A percentile compares a stretch with the other conserved stretches of the same genome.
phyloP scores from a whole-genome alignment of 1,140 invertebrate species.

The Periplaneta americana region DNA sequence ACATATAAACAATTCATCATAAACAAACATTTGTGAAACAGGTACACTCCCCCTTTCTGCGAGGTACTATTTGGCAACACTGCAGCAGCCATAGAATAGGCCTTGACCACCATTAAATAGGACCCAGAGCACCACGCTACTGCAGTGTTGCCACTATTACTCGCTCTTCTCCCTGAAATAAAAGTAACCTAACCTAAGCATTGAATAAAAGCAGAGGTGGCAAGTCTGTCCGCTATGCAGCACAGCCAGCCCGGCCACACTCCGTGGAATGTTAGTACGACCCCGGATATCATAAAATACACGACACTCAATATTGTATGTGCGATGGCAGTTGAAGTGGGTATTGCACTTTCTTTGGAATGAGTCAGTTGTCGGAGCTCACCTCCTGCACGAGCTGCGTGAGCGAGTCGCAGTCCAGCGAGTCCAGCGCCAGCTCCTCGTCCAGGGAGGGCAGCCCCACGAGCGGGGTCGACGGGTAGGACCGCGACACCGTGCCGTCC shows the following conservation, averaged over 20 bases:
- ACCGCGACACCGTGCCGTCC: conserved; percentile 38
- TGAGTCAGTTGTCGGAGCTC: conserved; percentile 20
- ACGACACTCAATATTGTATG: not conserved
- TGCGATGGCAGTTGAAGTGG: not conserved
- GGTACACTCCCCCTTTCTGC: not conserved
- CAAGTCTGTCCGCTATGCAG: not conserved
- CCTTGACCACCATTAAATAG: not conserved
- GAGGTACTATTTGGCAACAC: not conserved
- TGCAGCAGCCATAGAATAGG: not conserved
- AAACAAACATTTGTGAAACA: not conserved
- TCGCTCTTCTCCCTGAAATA: too few species aligned
- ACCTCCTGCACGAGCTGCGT: conserved; percentile 42
- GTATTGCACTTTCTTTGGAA: not conserved
- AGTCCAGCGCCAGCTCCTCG: conserved; percentile 36
- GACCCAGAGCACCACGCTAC: too few species aligned
- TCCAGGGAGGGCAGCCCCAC: conserved; percentile 24
- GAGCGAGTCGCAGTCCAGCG: conserved; percentile 40
- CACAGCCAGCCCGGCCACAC: not conserved
- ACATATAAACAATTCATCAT: not conserved
- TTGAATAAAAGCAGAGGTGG: too few species aligned
- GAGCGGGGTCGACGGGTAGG: conserved; percentile 39
- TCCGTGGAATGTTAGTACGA: not conserved
- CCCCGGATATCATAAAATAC: not conserved
- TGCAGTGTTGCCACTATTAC: too few species aligned
- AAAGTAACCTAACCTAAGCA: too few species aligned